phyloP scores from a whole-genome alignment of 1,140 invertebrate genomes.

The Tetraneura akinire region DNA sequence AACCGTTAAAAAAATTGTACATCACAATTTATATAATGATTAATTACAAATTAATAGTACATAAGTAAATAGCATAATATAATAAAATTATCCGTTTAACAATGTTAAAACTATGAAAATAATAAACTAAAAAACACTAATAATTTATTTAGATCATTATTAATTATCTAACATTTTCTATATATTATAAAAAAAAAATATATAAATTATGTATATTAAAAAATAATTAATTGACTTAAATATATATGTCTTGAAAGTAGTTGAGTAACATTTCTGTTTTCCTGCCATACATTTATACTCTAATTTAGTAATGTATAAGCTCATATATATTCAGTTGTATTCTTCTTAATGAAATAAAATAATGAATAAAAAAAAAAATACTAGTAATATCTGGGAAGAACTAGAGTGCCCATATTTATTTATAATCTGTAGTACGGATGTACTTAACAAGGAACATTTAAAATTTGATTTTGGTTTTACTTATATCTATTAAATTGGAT shows the following conservation, averaged over 20 bases:
- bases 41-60: no score
- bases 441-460: background rate
- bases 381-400: constrained; percentile 26
- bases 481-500: constrained; percentile 10
- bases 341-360: constrained; percentile 26
- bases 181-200: background rate
- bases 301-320: background rate
- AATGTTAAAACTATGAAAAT: no score
- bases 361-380: constrained; percentile 14
- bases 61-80: no score
- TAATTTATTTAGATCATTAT: no score
- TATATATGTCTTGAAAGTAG: no score
- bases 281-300: background rate
- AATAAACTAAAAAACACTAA: no score
- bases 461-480: constrained; percentile 38
- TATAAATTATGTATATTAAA: background rate
- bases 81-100: no score
- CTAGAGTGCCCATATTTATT: no score
- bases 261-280: constrained; percentile 41
- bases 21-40: no score
- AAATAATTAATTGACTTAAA: background rate
- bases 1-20: no score
- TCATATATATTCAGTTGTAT: no score
- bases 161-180: no score
- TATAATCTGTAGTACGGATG: background rate